Conservation (phyloP, 2,797 vertebrate genomes). For the Poeciliopsis paucimaculata region DNA sequence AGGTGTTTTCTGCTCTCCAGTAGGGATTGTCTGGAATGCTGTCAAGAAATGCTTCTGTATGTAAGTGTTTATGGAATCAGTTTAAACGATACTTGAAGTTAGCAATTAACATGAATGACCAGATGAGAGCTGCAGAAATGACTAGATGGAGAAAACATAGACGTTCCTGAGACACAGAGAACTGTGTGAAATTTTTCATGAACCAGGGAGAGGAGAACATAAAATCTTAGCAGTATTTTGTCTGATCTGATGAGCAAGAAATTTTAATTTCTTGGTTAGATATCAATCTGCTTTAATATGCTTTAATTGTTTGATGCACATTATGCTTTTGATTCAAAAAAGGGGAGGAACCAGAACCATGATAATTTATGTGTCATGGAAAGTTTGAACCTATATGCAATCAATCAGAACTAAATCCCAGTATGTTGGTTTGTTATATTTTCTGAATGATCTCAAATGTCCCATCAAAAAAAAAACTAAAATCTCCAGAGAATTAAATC, state of each 20-base stretch:
- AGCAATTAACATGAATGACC: background rate
- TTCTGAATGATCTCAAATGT: background rate
- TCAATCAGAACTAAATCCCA: background rate
- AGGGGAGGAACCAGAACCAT: background rate
- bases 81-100: background rate
- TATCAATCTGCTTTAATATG: background rate
- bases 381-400: background rate
- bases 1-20: background rate
- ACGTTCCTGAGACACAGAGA: background rate
- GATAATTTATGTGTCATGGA: background rate
- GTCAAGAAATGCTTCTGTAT: conserved; percentile 7
- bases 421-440: background rate
- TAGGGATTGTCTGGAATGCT: background rate
- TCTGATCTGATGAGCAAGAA: background rate
- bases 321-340: background rate
- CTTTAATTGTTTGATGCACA: background rate
- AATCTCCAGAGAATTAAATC: background rate
- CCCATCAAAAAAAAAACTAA: background rate
- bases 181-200: background rate
- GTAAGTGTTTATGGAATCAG: background rate
- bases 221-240: background rate
- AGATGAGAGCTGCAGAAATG: background rate
- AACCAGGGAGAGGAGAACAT: background rate
- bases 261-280: background rate
- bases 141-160: background rate